Conservation (phyloP, 2,888 invertebrate genomes). For the Emesis castigata region DNA sequence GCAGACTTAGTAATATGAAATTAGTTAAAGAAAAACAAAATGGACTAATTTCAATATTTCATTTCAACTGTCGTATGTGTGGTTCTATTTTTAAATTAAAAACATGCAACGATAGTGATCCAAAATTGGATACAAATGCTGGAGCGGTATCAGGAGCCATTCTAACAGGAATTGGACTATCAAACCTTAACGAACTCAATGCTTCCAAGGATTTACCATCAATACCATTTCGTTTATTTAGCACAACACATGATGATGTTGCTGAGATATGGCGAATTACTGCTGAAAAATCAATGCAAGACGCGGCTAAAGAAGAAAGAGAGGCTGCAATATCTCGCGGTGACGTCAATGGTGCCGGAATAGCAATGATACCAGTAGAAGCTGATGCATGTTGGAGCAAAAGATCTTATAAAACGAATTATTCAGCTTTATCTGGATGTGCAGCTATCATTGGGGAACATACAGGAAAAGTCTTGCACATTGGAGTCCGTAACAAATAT, state of each 20-base stretch:
- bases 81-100: not conserved
- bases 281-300: not conserved
- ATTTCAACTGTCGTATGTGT: not conserved
- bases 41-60: not conserved
- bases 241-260: not conserved
- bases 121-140: not conserved
- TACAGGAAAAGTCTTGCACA: conserved; percentile 44
- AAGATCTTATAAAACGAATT: not conserved
- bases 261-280: not conserved
- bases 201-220: not conserved
- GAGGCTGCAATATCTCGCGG: not conserved
- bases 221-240: not conserved
- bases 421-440: not conserved
- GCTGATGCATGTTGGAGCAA: not conserved
- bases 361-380: not conserved
- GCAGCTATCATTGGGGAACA: conserved; percentile 50
- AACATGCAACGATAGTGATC: not conserved
- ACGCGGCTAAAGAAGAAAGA: not conserved
- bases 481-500: conserved; percentile 57
- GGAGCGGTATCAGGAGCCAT: not conserved
- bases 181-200: not conserved
- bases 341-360: not conserved
- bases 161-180: not conserved
- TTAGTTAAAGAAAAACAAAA: not conserved
- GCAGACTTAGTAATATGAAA: not conserved